A percentile compares a stretch with the other conserved stretches of the same genome.
phyloP scores from a whole-genome alignment of 2,888 invertebrate genomes.

The Brachypterus glaber region DNA sequence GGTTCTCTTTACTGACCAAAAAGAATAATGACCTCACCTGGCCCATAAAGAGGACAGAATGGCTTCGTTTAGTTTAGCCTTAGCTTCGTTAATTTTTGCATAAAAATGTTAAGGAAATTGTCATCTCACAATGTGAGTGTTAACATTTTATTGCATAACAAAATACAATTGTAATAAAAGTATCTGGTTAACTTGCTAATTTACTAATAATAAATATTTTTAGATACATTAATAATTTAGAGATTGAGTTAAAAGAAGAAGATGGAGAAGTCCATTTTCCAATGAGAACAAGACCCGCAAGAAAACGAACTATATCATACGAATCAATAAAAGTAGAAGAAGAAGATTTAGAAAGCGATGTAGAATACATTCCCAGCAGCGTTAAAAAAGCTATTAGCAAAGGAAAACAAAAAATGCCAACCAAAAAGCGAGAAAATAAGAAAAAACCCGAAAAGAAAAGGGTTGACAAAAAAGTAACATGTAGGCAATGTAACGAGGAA shows the following conservation, averaged over 20 bases:
- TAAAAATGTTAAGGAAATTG: too few relatives aligned
- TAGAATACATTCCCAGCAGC: conserved; percentile 18
- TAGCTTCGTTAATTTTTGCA: too few relatives aligned
- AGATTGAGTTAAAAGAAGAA: conserved; percentile 23
- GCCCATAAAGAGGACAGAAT: too few relatives aligned
- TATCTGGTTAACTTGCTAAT: neutral
- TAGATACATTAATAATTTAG: conserved; percentile 23
- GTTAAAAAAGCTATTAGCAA: conserved; percentile 15
- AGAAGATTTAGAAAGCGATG: conserved; percentile 15
- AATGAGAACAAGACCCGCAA: conserved; percentile 6
- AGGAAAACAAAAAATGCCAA: conserved; percentile 1
- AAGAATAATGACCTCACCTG: too few relatives aligned
- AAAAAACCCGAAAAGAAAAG: conserved; percentile 3
- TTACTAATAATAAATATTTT: conserved; percentile 17
- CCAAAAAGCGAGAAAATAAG: neutral
- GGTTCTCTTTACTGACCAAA: too few relatives aligned
- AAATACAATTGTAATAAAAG: neutral
- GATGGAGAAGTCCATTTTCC: conserved; percentile 2
- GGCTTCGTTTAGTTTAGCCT: too few relatives aligned
- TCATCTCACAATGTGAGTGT: too few relatives aligned
- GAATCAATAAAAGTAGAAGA: conserved; percentile 14
- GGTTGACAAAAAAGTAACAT: conserved; percentile 27
- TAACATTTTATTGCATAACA: neutral
- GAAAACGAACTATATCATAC: conserved; percentile 1
- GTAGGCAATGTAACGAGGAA: conserved; percentile 29